phyloP scores from a whole-genome alignment of 2,113 vertebrate species.

The Dolichallabes microphthalmus region DNA sequence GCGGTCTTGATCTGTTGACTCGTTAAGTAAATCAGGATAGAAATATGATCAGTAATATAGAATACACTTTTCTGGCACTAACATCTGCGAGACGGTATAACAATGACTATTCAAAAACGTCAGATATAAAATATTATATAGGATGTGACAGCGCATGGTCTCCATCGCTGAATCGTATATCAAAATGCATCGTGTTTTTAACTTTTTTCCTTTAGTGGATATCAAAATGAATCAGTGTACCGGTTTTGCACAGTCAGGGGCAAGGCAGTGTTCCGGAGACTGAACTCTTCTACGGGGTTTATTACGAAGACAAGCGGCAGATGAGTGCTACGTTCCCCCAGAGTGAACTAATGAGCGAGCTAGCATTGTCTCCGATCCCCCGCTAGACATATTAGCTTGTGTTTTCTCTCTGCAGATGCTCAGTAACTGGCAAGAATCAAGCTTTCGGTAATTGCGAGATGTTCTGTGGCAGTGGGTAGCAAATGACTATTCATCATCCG shows the following conservation, averaged over 20 bases:
- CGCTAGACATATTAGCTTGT: constrained; percentile 14
- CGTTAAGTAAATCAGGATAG: neutral
- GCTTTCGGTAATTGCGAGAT: neutral
- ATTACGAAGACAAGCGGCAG: neutral
- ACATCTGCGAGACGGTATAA: neutral
- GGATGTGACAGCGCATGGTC: neutral
- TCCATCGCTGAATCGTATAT: neutral
- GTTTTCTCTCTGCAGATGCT: constrained; percentile 23
- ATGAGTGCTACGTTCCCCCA: constrained; percentile 24
- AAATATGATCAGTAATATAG: neutral
- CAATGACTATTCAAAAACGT: neutral
- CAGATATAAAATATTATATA: neutral
- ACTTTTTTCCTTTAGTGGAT: neutral
- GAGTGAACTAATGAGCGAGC: constrained; percentile 36
- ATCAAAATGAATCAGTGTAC: constrained; percentile 1
- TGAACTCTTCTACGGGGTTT: neutral
- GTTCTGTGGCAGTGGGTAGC: constrained; percentile 2
- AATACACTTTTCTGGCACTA: neutral
- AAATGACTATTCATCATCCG: constrained; percentile 3
- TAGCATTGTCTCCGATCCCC: constrained; percentile 8
- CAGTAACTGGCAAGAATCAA: constrained; percentile 4
- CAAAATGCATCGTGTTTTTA: neutral
- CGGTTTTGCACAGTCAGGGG: neutral
- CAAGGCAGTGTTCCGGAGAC: constrained; percentile 19
- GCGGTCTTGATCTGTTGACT: neutral